A percentile compares a stretch with the other conserved stretches of the same genome.
These are phyloP conservation scores for Lithodes maja DNA, from an alignment of 2,888 invertebrate species.

Conservation along the genomic window DNA sequence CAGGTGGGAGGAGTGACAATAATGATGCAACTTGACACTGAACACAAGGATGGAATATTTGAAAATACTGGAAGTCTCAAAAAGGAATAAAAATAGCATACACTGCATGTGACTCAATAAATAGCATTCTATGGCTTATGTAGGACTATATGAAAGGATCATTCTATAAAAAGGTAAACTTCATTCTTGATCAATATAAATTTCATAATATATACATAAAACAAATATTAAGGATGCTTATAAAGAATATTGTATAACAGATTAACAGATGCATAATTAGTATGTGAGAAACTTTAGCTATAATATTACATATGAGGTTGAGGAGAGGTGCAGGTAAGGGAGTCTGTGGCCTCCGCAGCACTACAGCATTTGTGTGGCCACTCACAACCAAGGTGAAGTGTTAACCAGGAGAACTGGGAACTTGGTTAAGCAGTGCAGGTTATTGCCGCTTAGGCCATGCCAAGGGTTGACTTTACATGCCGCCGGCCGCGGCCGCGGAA, in stretches of 20 bases:
- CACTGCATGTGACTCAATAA: background rate
- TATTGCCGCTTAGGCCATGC: slow-evolving; percentile 32
- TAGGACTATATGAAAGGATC: background rate
- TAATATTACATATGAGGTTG: background rate
- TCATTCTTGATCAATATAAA: slow-evolving; percentile 2
- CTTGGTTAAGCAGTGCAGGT: slow-evolving; percentile 28
- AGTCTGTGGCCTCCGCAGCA: background rate
- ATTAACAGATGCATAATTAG: background rate
- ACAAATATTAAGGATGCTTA: background rate
- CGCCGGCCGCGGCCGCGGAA: background rate
- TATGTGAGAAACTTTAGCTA: background rate
- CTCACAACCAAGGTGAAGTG: slow-evolving; percentile 16
- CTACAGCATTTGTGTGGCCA: background rate
- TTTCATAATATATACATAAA: slow-evolving; percentile 3
- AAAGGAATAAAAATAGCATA: background rate
- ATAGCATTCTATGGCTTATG: background rate
- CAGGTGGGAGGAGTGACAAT: background rate
- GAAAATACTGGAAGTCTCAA: background rate
- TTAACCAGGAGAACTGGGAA: background rate
- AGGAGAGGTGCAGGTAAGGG: background rate
- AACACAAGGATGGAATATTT: background rate
- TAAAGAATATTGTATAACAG: background rate
- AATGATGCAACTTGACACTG: background rate
- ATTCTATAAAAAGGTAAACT: background rate
- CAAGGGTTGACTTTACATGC: background rate